A percentile compares a stretch with the other conserved stretches of the same genome.
Conservation (phyloP, 2,888 invertebrate species). For the Hermodice carunculata region DNA sequence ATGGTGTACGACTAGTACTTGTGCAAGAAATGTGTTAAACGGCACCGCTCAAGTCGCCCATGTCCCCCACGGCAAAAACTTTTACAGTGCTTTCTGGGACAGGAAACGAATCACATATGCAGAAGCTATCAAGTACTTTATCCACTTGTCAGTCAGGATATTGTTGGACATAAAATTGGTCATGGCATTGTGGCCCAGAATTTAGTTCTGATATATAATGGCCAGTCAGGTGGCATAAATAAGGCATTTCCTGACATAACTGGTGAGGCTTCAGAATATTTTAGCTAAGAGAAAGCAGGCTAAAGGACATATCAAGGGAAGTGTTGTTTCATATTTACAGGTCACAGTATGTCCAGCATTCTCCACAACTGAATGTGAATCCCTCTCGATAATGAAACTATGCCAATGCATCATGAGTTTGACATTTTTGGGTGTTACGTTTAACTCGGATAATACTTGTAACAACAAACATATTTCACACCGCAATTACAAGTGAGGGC, state of each 20-base stretch:
- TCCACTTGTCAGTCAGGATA: constrained; percentile 44
- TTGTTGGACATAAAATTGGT: constrained; percentile 47
- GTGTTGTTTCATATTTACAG: no score
- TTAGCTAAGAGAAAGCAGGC: no score
- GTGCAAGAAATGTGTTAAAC: constrained; percentile 2
- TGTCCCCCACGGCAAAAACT: constrained; percentile 1
- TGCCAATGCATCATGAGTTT: no score
- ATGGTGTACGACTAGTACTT: constrained; percentile 3
- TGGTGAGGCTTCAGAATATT: constrained; percentile 9
- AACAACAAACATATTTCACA: no score
- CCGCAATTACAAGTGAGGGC: no score
- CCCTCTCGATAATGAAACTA: no score
- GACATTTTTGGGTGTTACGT: no score
- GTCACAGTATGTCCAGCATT: no score
- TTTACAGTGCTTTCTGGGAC: constrained; percentile 30
- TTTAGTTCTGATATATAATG: constrained; percentile 43
- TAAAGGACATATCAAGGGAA: no score
- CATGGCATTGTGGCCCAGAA: constrained; percentile 47
- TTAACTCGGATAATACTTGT: no score
- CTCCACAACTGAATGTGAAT: no score
- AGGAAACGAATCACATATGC: constrained; percentile 45
- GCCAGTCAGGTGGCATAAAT: constrained; percentile 48
- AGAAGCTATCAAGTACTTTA: constrained; percentile 36
- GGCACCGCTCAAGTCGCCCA: not conserved
- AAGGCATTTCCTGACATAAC: constrained; percentile 53